A percentile compares a stretch with the other conserved stretches of the same genome.
Evolutionary conservation across 2,113 vertebrate species (phyloP).

Genomic region (Crotalus horridus): DNA sequence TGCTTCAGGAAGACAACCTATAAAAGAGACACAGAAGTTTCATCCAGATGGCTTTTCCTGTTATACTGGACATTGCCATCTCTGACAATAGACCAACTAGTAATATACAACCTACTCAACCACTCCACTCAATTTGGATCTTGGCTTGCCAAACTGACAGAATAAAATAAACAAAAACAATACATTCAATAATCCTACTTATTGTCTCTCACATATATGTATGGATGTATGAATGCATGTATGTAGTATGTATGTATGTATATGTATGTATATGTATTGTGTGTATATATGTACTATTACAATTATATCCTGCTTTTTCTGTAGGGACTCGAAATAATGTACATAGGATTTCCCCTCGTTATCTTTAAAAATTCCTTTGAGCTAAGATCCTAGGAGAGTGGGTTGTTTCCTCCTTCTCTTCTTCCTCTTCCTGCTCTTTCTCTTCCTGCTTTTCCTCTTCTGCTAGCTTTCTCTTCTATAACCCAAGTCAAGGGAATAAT

Average conservation of each 20-base stretch:
- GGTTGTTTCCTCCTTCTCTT: background rate
- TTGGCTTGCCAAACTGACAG: background rate
- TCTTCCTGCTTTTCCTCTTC: background rate
- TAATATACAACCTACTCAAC: background rate
- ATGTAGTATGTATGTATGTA: background rate
- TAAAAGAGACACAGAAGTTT: background rate
- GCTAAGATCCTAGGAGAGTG: background rate
- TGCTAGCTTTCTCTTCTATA: background rate
- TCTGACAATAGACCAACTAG: background rate
- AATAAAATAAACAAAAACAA: background rate
- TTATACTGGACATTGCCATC: background rate
- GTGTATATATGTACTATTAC: background rate
- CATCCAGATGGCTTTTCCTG: no score
- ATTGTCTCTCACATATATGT: background rate
- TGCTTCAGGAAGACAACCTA: constrained; percentile 11
- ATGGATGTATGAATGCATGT: background rate
- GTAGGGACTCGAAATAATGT: background rate
- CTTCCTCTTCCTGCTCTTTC: no score
- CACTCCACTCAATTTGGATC: background rate
- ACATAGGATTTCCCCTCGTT: background rate
- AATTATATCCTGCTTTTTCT: background rate
- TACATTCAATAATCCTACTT: background rate
- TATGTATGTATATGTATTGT: background rate
- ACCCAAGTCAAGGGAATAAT: background rate
- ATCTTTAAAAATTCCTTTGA: background rate